Conservation (phyloP, 2,113 vertebrate genomes). For the Himantopus leucocephalus region DNA sequence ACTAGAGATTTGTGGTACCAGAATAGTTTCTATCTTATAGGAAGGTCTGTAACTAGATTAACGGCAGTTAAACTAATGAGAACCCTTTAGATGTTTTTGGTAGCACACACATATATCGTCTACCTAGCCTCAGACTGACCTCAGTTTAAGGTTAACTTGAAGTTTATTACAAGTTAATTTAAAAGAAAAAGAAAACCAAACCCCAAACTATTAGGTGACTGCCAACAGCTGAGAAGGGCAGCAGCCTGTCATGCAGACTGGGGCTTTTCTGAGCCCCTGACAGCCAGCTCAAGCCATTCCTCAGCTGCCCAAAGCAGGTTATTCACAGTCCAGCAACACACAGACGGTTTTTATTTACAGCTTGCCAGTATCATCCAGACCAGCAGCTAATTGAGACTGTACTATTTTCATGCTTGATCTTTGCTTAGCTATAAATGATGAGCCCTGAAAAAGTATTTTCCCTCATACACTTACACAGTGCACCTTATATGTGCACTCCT, state of each 20-base stretch:
- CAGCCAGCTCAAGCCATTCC: neutral
- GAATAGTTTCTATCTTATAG: slow-evolving; percentile 22
- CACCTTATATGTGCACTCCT: neutral
- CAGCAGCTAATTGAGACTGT: neutral
- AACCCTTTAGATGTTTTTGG: neutral
- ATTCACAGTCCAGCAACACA: neutral
- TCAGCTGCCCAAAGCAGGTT: slow-evolving; percentile 1
- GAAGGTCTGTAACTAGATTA: slow-evolving; percentile 7
- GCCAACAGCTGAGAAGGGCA: slow-evolving; percentile 35
- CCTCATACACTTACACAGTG: neutral
- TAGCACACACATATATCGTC: neutral
- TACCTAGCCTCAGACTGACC: neutral
- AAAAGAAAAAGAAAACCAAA: neutral
- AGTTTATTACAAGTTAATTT: slow-evolving; percentile 19
- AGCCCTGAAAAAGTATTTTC: neutral
- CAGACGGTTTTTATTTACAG: slow-evolving; percentile 16
- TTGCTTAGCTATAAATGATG: slow-evolving; percentile 24
- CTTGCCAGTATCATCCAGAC: neutral
- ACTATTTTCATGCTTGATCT: slow-evolving; percentile 56
- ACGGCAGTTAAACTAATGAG: neutral
- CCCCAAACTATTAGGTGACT: neutral
- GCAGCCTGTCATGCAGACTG: neutral
- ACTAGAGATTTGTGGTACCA: slow-evolving; percentile 15
- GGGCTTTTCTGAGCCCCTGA: neutral
- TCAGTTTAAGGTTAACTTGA: slow-evolving; percentile 17